Percentiles rank a stretch among this genome's conserved stretches.
Evolutionary conservation across 2,113 vertebrate species (phyloP).

Genomic region (Gallinago paraguaiae): DNA sequence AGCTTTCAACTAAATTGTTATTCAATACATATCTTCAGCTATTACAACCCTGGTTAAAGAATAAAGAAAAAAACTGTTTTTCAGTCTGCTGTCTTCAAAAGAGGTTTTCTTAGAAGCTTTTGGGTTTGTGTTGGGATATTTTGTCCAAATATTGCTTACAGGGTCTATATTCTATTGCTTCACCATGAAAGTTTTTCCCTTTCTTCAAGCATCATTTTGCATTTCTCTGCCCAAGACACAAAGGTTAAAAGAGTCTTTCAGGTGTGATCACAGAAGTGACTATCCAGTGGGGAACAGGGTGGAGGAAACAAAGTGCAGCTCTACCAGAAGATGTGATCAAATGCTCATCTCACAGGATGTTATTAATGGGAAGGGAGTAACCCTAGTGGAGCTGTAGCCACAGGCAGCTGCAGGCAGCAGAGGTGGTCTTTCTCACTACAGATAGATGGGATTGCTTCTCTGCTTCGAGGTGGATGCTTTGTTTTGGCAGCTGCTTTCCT

Average conservation of each 20-base stretch:
- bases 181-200: neutral
- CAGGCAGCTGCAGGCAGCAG: neutral
- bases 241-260: neutral
- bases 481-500: neutral
- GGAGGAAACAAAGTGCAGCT: neutral
- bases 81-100: neutral
- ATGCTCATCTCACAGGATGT: neutral
- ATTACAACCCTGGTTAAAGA: neutral
- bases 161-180: neutral
- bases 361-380: neutral
- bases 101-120: neutral
- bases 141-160: neutral
- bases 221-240: neutral
- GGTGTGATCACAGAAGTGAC: neutral
- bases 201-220: neutral
- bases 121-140: neutral
- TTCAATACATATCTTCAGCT: neutral
- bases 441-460: neutral
- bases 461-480: neutral
- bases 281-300: neutral
- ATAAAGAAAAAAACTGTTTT: neutral
- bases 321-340: neutral
- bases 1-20: neutral
- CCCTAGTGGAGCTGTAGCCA: rapidly evolving
- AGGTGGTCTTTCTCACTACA: neutral